These are phyloP conservation scores for Micropterix aruncella DNA, from an alignment of 2,888 invertebrate species.

Conservation along the genomic window DNA sequence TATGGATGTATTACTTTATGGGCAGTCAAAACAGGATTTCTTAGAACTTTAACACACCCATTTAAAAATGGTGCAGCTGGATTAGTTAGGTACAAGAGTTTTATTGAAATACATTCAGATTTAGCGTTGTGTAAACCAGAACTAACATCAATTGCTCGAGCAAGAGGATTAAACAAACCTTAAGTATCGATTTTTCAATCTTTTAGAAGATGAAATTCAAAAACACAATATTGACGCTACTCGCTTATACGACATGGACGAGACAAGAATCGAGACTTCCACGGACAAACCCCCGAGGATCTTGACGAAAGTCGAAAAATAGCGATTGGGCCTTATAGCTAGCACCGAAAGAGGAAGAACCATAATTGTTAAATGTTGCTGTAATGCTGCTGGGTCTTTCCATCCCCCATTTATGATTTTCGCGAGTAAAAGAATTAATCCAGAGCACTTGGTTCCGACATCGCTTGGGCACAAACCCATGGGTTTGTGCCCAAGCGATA, in stretches of 20 bases:
- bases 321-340: not conserved
- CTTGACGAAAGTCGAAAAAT: not conserved
- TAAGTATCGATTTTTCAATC: not conserved
- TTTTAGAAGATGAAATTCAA: not conserved
- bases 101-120: not conserved
- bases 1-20: not conserved
- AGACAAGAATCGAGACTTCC: not conserved
- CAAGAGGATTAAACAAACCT: not conserved
- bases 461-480: not conserved
- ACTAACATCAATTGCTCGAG: not conserved
- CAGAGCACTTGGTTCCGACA: not conserved
- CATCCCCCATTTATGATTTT: not conserved
- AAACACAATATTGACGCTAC: not conserved
- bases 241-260: not conserved
- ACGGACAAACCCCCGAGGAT: not conserved
- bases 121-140: not conserved
- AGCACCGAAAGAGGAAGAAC: too few relatives aligned
- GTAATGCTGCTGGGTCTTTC: not conserved
- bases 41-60: not conserved
- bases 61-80: not conserved
- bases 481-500: not conserved
- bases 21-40: not conserved
- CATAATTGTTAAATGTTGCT: not conserved
- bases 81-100: not conserved
- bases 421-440: not conserved